Evolutionary conservation across 2,113 vertebrate genomes (phyloP).

Genomic region (Calyptommatus sinebrachiatus): DNA sequence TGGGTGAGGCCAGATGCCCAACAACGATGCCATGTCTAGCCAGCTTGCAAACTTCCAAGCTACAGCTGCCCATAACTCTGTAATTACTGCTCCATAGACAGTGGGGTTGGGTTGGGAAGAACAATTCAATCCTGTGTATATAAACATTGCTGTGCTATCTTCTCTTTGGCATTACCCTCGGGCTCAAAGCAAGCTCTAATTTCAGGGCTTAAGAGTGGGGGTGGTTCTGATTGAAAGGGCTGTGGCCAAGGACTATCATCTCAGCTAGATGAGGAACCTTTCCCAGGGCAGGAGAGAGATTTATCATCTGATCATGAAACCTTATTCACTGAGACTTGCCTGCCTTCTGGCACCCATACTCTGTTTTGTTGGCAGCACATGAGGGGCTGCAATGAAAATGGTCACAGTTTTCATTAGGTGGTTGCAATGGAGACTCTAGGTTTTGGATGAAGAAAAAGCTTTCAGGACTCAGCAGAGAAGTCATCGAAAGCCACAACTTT

Average conservation of each 20-base stretch:
- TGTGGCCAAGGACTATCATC: conserved; percentile 30
- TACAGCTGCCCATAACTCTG: conserved; percentile 23
- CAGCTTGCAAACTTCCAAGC: conserved; percentile 23
- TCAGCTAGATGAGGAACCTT: conserved; percentile 1
- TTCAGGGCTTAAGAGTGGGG: conserved; percentile 30
- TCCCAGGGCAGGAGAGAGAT: background rate
- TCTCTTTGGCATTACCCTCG: conserved; percentile 20
- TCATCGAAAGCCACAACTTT: background rate
- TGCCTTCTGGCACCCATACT: background rate
- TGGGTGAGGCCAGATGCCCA: conserved; percentile 23
- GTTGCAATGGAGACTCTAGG: too few relatives aligned
- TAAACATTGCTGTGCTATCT: conserved; percentile 31
- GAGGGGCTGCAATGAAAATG: background rate
- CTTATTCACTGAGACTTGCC: background rate
- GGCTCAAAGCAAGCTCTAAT: conserved; percentile 36
- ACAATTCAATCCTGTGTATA: conserved; percentile 15
- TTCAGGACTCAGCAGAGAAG: background rate
- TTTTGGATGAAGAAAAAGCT: background rate
- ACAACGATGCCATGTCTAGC: conserved; percentile 26
- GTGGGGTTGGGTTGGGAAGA: conserved; percentile 6
- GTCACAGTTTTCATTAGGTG: background rate
- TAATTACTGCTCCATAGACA: conserved; percentile 27
- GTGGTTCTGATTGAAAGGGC: conserved; percentile 29
- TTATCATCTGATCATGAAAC: background rate
- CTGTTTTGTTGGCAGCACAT: background rate